Base-by-base conservation (phyloP, 2,113 vertebrate species). In the Ptilonorhynchus violaceus region DNA sequence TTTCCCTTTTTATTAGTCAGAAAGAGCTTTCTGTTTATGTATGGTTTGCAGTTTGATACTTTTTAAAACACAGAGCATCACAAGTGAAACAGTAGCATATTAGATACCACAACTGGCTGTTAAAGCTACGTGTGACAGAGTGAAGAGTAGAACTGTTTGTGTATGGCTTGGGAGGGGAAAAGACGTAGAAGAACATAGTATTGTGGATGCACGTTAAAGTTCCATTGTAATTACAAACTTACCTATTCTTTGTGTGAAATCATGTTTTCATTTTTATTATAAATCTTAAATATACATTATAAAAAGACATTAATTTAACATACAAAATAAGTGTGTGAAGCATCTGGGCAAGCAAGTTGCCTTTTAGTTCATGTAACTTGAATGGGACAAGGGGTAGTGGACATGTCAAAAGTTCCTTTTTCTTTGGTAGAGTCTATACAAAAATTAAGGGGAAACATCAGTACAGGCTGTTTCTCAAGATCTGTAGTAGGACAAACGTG, bases 281-380 rank as follows among this genome's bases (percentile, higher is more conserved):
- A 86, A 96, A 95, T 86, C 92, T 97, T 96, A 88, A 97, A 88
- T 96, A 70, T 37, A 93, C 72, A 91, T 98, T 97, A 97, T 92
- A 96, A 88, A 94, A 85, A 74, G n/a, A 21, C 44, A 75, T 63
- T 94, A 89, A 92, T 87, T 66, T 78, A 86, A 92, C 83, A 89
- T 96, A 82, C 53, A 94, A 94, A 92, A 11, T 47, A 92, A 88
- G 62, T 37, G 52, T 81, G 79, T 96, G 91, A 89, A 85, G 83
- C 31, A 50, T 84, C 93, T 94, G 91, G 93, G 76, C 85, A 85
- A 91, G 58, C 41, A 35, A 63, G 44, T 68, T 85, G 44, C 77
- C 41, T 31, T 93, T 89, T 76, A 75, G 31, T 83, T 95, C 58
- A 19, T 70, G 83, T 95, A 89, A 82, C 47, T 80, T 85, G 87